Percentiles rank a stretch among this genome's conserved stretches.
Conservation (phyloP, 2,797 vertebrate species). For the Pelodytes ibericus region DNA sequence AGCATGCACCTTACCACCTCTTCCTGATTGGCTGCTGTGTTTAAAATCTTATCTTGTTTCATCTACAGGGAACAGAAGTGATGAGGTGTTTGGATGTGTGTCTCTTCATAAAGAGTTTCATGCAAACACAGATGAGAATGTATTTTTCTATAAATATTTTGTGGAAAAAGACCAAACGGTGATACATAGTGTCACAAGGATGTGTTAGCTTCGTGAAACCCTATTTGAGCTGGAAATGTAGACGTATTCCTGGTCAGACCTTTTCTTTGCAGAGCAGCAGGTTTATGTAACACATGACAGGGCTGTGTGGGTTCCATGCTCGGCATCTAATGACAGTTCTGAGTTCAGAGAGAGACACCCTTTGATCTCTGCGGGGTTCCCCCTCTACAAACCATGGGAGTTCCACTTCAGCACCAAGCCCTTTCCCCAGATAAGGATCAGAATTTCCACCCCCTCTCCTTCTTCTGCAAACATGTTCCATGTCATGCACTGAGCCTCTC, state of each 20-base stretch:
- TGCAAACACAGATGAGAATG: no score
- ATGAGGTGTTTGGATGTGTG: no score
- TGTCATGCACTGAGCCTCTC: conserved; percentile 6
- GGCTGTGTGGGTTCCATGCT: not conserved
- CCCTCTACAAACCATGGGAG: conserved; percentile 35
- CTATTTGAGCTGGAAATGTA: no score
- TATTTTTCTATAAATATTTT: no score
- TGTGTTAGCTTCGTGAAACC: no score
- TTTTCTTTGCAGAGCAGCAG: not conserved
- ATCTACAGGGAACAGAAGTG: no score
- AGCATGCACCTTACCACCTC: no score
- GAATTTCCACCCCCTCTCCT: conserved; percentile 24
- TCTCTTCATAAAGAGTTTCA: no score
- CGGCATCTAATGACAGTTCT: conserved; percentile 30
- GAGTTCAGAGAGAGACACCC: conserved; percentile 11
- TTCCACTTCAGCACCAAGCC: conserved; percentile 18
- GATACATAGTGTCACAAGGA: no score
- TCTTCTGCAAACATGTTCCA: not conserved
- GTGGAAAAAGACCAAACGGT: no score
- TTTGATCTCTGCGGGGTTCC: conserved; percentile 43
- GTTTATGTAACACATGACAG: conserved; percentile 17
- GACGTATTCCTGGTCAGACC: not conserved
- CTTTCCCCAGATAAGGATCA: conserved; percentile 37
- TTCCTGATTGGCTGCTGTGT: no score
- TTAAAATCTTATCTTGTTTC: no score